Base-by-base conservation (phyloP, 2,797 vertebrate genomes). In the Thamnophis elegans region DNA sequence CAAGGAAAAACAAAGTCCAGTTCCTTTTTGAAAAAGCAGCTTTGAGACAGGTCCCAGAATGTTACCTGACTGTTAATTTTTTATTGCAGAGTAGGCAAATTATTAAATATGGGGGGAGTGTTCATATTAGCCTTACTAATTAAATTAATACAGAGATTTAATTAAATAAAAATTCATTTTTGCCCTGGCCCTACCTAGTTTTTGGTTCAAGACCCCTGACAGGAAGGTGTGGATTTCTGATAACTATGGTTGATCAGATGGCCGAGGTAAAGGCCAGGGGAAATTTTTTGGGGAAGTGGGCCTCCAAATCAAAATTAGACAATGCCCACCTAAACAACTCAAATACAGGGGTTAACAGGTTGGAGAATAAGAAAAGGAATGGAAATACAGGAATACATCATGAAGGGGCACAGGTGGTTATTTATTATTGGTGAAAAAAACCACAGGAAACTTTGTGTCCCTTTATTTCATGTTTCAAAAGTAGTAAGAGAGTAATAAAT, bases 401-500 rank as follows among this genome's bases (percentile, higher is more conserved):
- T 89, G 42, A 26, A 89, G 56, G 32, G 56, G 10, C 32, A 55
- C 85, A 55, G n/a, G 42, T 90, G 82, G 51, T 36, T 65, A 28
- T 65, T 85, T 65, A 92, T 56, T 85, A 60, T 25, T 53, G 85
- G 18, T 59, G 18, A 2, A 25, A 20, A 58, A 88, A 20, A 42
- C 51, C 42, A 28, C 2, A 3, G 51, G 51, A 53, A 53, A 60
- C 1, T 32, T 68, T 65, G 89, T 62, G 1, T 10, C 20, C 0
- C 18, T 25, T 36, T 89, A 68, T 16, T 58, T 92, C 53, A 26
- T 60, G 90, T 73, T 89, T 85, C 88, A 89, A 85, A 87, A 91
- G 14, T 88, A 78, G 51, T 62, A 68, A 92, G 91, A 85, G 22
- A 86, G 86, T 85, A 68, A 91, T 90, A 62, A 51, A 91, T 59